Evolutionary conservation across 2,113 vertebrate genomes (phyloP), one percentile per base, ranked within the genome.

Genomic region (Cochlearius cochlearius): DNA sequence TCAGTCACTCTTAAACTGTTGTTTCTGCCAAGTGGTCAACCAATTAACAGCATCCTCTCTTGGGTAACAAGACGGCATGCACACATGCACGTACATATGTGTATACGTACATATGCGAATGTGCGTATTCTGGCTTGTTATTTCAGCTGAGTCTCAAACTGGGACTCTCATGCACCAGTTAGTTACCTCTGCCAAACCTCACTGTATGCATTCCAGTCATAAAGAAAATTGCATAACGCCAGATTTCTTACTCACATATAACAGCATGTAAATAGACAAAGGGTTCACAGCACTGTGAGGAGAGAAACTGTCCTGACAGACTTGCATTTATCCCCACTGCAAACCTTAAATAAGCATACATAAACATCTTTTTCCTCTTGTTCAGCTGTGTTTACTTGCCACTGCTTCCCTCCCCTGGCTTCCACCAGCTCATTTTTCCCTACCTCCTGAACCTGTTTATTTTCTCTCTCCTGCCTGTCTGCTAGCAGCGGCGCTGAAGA

Each of bases 341-440:
- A 83, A 94, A 88, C 74, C 50, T 93, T 88, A 71, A 93, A 89
- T 74, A 93, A 92, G 76, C 49, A 63, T n/a, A 95, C 36, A 78
- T 80, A 96, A 92, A 96, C 88, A 95, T 68, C 39, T 84, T 92
- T 97, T 96, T 82, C 94, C 88, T 96, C 94, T 62, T 79, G 74
- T 91, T 97, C 93, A 94, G 92, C 93, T 96, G 93, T 87, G 79
- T 97, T 97, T 97, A 92, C 75, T 95, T 95, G 96, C 90, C 84
- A 90, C 86, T 73, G 84, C 90, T 96, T 95, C 92, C 68, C 75
- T 86, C 16, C 68, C 56, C 75, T 75, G 43, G 29, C 66, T 93
- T 83, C 77, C 69, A 91, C 58, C 38, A 82, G 84, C n/a, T 94
- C 60, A 67, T 90, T 95, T 94, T 84, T n/a, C 91, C 66, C 90